phyloP scores from a whole-genome alignment of 2,113 vertebrate genomes.

The Hassar affinis region DNA sequence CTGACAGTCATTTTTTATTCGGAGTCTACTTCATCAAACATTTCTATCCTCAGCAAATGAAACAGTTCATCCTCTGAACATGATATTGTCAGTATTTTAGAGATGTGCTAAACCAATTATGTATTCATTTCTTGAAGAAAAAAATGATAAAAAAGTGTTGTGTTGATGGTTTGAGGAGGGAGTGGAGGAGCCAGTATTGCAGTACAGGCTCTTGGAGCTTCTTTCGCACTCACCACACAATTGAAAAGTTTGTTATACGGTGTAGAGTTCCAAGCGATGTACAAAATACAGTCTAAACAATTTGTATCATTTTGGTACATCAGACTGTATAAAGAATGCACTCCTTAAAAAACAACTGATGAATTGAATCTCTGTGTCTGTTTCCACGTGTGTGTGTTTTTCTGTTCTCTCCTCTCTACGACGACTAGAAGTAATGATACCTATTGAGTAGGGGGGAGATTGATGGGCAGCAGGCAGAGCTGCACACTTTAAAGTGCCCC shows the following conservation, averaged over 20 bases:
- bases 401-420: not conserved
- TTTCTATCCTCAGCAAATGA: slow-evolving; percentile 39
- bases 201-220: slow-evolving; percentile 9
- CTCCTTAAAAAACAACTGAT: not conserved
- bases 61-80: slow-evolving; percentile 38
- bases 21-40: slow-evolving; percentile 54
- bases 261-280: not conserved
- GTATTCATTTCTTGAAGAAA: slow-evolving; percentile 31
- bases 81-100: slow-evolving; percentile 49
- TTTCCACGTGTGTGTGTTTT: not conserved
- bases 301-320: slow-evolving; percentile 4
- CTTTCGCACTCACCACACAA: not conserved
- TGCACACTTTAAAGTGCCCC: slow-evolving; percentile 81
- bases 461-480: slow-evolving; percentile 70
- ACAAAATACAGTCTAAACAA: slow-evolving; percentile 2
- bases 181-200: slow-evolving; percentile 40
- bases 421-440: slow-evolving; percentile 39
- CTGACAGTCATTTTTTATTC: slow-evolving; percentile 59
- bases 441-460: slow-evolving; percentile 50
- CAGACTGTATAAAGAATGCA: not conserved
- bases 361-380: not conserved
- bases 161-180: slow-evolving; percentile 29
- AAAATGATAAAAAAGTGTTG: slow-evolving; percentile 33
- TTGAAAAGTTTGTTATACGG: slow-evolving; percentile 14
- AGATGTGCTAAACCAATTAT: slow-evolving; percentile 54